Base-by-base conservation (phyloP, 2,113 vertebrate species). In the Chinchilla lanigera region DNA sequence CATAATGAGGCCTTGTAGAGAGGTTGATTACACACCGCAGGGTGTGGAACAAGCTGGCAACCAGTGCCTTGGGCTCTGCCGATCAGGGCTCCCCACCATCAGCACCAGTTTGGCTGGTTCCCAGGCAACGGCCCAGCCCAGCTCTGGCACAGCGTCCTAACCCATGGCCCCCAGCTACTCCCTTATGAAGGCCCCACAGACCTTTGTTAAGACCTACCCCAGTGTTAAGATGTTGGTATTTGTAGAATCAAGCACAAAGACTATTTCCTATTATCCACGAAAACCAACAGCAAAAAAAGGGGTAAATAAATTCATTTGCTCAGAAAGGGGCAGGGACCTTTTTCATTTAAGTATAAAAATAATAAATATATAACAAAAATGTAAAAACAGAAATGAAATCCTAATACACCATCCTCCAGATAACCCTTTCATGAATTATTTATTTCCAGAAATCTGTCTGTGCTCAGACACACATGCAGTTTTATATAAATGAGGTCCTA, bases 21-120 rank as follows among this genome's bases (percentile, higher is more conserved):
- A 50, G 54, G 6, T 80, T 80, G 90, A 69, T 38, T 67, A 58
- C 58, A 75, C 54, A 69, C 52, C 41, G 30, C 52, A 89, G 52
- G 77, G 60, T 50, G n/a, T 81, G 47, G 75, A 71, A 56, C 35
- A 26, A 75, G 90, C 86, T 9, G 80, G 83, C 67, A 95, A 56
- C 93, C 73, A 87, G 26, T 7, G 85, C 85, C 82, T 92, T 85
- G 82, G 69, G 91, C 58, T 95, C 91, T 94, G 16, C 28, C 75
- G 52, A 84, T 96, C 77, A 89, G 44, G 90, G 93, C 24, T 91
- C 35, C 10, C 44, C 47, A 86, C 52, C 33, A 58, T 35, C 61
- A 56, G 17, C 44, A 92, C 69, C 22, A 89, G 73, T 89, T 86
- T 56, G 69, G 89, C 90, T 94, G 85, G 96, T 84, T 96, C 69